Base-by-base conservation (phyloP, 2,888 invertebrate genomes). In the Orchesella flavescens region DNA sequence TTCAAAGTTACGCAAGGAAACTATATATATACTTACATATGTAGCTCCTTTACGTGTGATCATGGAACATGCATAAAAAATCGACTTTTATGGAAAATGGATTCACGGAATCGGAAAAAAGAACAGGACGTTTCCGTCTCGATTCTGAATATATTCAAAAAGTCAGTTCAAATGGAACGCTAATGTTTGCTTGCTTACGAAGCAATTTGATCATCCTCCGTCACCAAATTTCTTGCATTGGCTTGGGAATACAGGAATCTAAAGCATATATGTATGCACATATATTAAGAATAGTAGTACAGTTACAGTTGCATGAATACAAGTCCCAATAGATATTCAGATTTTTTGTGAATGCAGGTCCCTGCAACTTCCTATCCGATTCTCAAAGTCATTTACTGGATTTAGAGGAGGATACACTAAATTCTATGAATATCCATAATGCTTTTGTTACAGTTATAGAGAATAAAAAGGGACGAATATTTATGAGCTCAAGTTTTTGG, bases 101-200 rank as follows among this genome's bases (percentile, higher is more conserved):
- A 34, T 4, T 34, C n/a, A n/a, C n/a, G n/a, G n/a, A n/a, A n/a
- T n/a, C n/a, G 7, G 34, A 7, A 34, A 7, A 57, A 55, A 57
- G 57, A 34, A n/a, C n/a, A 43, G 19, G 72, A 49, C 55, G 44
- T 34, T 59, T 43, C 55, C 55, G 15, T 43, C 53, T 69, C 53
- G 24, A 72, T 43, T 72, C 53, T 76, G 76, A 76, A 76, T 76
- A 76, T 75, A n/a, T n/a, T 74, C 74, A 74, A 59, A 65, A 65
- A 65, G 17, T 57, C 15, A 13, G 15, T 34, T 66, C 76, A 76
- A 34, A 43, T 66, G 76, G 21, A 76, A 66, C 76, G 55, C 66
- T 76, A 76, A 76, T 76, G 66, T 57, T 66, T 76, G 55, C 76
- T 55, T 76, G 76, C 76, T 76, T 76, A 76, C 76, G 55, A 76